Base-by-base conservation (phyloP, 2,797 vertebrate species). In the Cirrhinus mrigala region DNA sequence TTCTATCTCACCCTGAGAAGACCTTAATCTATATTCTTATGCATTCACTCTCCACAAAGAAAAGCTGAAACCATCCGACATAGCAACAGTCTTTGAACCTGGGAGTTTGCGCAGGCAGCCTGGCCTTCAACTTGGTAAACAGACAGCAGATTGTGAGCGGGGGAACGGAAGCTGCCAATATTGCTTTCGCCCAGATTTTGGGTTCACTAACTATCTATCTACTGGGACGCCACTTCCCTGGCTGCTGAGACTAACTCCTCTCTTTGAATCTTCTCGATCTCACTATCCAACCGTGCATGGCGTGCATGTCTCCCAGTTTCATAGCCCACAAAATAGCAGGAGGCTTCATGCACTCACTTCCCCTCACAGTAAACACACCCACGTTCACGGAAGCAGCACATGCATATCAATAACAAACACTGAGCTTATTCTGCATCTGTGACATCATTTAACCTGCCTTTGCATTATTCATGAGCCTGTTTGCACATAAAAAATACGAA, bases 381-480 rank as follows among this genome's bases (percentile, higher is more conserved):
- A 86, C 64, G 22, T 66, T 56, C 58, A 64, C n/a, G 3, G 37
- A 76, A 66, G 70, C 73, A 48, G 46, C 80, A 70, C 73, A 58
- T 27, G 66, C 80, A 82, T 82, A 74, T 70, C 52, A 82, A 82
- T 69, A 86, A 58, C 85, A 83, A 86, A 82, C 74, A 68, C 83
- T 69, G 60, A 87, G 75, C 37, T 82, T 56, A 74, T 76, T 71
- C 77, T 86, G 68, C 79, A 70, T 75, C 81, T 68, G 80, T 87
- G 84, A 83, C 81, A 62, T 86, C 52, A 84, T 81, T 82, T 89
- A 89, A 86, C 87, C 83, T 64, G 24, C 27, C 54, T 16, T 40
- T 73, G 79, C 74, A 85, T 87, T 82, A 81, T 82, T 82, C 79
- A 84, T 56, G 69, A 60, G 50, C 52, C 83, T 74, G 37, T 78